phyloP scores from a whole-genome alignment of 2,113 vertebrate genomes.

The Xenopus laevis region DNA sequence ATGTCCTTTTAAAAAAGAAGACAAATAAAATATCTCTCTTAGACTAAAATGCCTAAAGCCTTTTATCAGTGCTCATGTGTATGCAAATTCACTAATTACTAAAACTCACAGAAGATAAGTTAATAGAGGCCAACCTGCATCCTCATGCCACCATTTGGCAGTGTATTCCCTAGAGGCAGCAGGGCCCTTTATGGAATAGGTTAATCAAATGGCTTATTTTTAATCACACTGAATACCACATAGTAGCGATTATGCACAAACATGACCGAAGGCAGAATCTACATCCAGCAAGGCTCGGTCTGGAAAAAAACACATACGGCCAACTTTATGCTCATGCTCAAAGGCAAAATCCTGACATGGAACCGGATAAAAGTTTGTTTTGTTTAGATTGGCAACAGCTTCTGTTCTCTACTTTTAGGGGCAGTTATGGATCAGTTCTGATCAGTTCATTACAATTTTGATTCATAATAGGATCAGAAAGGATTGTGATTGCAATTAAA shows the following conservation, averaged over 20 bases:
- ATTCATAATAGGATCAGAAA: too few relatives aligned
- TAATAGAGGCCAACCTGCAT: slow-evolving; percentile 44
- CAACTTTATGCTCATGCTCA: slow-evolving; percentile 20
- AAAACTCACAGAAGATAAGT: slow-evolving; percentile 39
- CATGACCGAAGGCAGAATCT: slow-evolving; percentile 29
- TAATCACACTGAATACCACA: slow-evolving; percentile 39
- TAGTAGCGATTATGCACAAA: slow-evolving; percentile 19
- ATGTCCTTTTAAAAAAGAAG: neutral
- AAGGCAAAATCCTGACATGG: slow-evolving; percentile 7
- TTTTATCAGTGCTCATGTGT: slow-evolving; percentile 14
- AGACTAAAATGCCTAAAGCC: slow-evolving; percentile 6
- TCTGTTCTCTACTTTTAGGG: too few relatives aligned
- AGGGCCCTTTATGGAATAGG: slow-evolving; percentile 39
- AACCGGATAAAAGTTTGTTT: neutral
- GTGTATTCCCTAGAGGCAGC: slow-evolving; percentile 27
- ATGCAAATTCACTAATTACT: slow-evolving; percentile 39
- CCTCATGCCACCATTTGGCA: slow-evolving; percentile 30
- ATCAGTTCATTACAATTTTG: too few relatives aligned
- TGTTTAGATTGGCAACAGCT: too few relatives aligned
- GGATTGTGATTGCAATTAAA: too few relatives aligned
- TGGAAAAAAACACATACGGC: neutral
- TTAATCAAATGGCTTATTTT: slow-evolving; percentile 36
- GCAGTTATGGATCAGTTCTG: too few relatives aligned
- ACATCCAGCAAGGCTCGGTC: slow-evolving; percentile 19
- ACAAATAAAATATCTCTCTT: slow-evolving; percentile 3